A percentile compares a stretch with the other conserved stretches of the same genome.
Evolutionary conservation across 2,888 invertebrate species (phyloP).

Genomic region (Frankliniella intonsa): DNA sequence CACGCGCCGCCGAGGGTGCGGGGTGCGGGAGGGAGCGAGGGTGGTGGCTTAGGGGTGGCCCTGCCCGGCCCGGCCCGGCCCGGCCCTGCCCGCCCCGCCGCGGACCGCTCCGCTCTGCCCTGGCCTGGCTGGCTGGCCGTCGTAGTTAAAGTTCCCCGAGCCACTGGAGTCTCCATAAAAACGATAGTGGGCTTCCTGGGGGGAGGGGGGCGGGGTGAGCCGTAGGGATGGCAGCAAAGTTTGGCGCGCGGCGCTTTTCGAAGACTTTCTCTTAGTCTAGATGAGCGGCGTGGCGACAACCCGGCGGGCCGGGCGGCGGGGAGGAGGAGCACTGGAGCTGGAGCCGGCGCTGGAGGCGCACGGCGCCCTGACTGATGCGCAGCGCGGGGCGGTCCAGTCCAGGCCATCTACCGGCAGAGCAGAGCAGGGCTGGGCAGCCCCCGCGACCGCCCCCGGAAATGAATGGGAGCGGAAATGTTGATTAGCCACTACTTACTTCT

Average conservation of each 20-base stretch:
- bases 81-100: too few relatives aligned
- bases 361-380: too few relatives aligned
- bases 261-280: conserved; percentile 22
- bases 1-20: not conserved
- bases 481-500: too few relatives aligned
- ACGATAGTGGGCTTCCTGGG: conserved; percentile 24
- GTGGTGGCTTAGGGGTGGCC: not conserved
- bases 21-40: not conserved
- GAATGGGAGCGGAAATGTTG: too few relatives aligned
- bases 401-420: too few relatives aligned
- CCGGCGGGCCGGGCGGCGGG: conserved; percentile 39
- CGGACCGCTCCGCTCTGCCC: too few relatives aligned
- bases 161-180: conserved; percentile 18
- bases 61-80: too few relatives aligned
- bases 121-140: not conserved
- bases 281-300: conserved; percentile 37
- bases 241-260: not conserved
- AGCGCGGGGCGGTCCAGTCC: too few relatives aligned
- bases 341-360: too few relatives aligned
- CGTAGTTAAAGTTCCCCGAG: conserved; percentile 14
- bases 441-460: too few relatives aligned
- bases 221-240: conserved; percentile 16
- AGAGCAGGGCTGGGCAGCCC: too few relatives aligned
- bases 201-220: not conserved
- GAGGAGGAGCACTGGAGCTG: conserved; percentile 33